Percentiles rank a stretch among this genome's conserved stretches.
Evolutionary conservation across 2,888 invertebrate species (phyloP).

Genomic region (Steinernema carpocapsae): DNA sequence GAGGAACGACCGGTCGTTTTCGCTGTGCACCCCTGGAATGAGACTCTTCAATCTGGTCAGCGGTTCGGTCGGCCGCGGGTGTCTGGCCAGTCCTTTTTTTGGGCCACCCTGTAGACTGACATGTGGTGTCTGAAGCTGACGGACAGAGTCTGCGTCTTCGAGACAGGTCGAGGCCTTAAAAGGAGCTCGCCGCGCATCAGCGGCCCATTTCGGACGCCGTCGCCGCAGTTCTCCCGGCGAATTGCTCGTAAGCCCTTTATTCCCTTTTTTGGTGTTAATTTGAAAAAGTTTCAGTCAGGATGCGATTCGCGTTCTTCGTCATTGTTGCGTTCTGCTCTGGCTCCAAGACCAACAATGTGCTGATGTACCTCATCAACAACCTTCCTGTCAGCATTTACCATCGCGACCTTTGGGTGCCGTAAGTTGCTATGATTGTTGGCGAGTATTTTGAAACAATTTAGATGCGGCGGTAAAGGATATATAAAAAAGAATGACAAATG

Average conservation of each 20-base stretch:
- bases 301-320: background rate
- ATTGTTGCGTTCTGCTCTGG: background rate
- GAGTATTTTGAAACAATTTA: no score
- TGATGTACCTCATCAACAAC: slow-evolving; percentile 2
- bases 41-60: background rate
- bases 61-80: background rate
- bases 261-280: no score
- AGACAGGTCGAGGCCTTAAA: no score
- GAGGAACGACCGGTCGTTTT: no score
- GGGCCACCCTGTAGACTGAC: background rate
- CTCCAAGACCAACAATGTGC: background rate
- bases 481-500: no score
- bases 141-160: no score
- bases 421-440: background rate
- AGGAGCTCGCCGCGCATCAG: no score
- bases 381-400: background rate
- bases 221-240: background rate
- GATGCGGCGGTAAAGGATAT: no score
- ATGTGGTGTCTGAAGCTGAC: no score
- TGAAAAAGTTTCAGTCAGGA: background rate
- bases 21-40: no score
- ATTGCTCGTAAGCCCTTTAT: background rate
- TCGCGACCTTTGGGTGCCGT: background rate
- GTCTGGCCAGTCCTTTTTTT: background rate
- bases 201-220: slow-evolving; percentile 77